Evolutionary conservation across 2,888 invertebrate genomes (phyloP), one percentile per base, ranked within the genome.

Genomic region (Helleia helle): DNA sequence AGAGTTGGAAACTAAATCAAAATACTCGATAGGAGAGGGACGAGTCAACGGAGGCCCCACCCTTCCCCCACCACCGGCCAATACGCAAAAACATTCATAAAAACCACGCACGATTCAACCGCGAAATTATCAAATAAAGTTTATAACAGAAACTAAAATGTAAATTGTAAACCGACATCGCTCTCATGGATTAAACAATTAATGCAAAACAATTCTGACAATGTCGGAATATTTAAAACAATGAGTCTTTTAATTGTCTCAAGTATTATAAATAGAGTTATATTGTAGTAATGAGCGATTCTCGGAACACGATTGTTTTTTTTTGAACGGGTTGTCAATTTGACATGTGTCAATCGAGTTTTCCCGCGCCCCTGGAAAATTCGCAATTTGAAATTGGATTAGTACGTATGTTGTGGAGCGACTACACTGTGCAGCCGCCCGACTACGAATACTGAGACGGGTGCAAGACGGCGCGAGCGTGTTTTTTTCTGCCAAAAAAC

Each of bases 1-100:
- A 81, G 80, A 74, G 70, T 81, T 65, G 69, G 76, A 83, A 84
- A 83, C 83, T 84, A 84, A 84, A 83, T 84, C 83, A 84, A 83
- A 84, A 84, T 84, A 84, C 77, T 65, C 68, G 75, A 76, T 80
- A 75, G 77, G 65, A 77, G 81, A 81, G 83, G 83, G 83, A 80
- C 83, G 83, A 77, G 65, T 73, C 83, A 62, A 52, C 58, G 42
- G 58, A 76, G 65, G 83, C 83, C 76, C 81, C 83, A 76, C 83
- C 83, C 80, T 73, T 58, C 76, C 77, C 83, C 83, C 80, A 70
- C 83, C 67, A 69, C 52, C 50, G 51, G 47, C 51, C 69, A 58
- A 64, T 61, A 75, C 77, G 80, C 80, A 81, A 84, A 84, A 83
- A 83, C 83, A 79, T 77, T 76, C 79, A 75, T 75, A 81, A 84